These are phyloP conservation scores for Gallinago nigripennis DNA, from an alignment of 2,797 vertebrate species.

Conservation along the genomic window DNA sequence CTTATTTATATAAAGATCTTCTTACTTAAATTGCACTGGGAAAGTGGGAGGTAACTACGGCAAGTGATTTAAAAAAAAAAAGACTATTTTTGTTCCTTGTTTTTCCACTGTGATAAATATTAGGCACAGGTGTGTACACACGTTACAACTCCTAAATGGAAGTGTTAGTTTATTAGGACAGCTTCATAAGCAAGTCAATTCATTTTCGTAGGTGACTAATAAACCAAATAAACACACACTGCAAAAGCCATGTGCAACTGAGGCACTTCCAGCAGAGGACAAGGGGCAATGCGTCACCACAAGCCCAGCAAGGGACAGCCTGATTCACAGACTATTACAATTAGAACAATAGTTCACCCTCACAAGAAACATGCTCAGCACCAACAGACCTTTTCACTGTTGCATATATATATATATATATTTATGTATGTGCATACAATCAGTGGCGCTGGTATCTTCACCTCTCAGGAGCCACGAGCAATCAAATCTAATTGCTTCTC, in stretches of 20 bases:
- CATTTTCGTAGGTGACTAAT: background rate
- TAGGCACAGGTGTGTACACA: background rate
- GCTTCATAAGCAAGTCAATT: background rate
- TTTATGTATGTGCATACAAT: accelerated
- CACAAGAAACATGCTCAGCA: background rate
- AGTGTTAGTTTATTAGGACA: background rate
- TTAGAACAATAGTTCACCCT: background rate
- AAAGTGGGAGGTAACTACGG: background rate
- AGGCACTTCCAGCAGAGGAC: accelerated
- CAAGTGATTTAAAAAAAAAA: background rate
- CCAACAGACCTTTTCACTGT: background rate
- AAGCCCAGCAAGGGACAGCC: background rate
- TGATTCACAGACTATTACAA: background rate
- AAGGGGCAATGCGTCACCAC: background rate
- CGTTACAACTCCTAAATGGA: background rate
- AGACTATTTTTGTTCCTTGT: background rate
- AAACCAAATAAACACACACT: background rate
- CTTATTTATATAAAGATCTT: background rate
- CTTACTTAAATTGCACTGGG: background rate
- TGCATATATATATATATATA: no score
- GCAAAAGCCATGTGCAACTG: background rate
- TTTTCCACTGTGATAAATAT: background rate
- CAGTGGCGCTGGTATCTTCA: accelerated
- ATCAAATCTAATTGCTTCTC: background rate
- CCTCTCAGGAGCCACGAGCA: background rate